Evolutionary conservation across 2,113 vertebrate species (phyloP).

Genomic region (Gasterosteus nipponicus): DNA sequence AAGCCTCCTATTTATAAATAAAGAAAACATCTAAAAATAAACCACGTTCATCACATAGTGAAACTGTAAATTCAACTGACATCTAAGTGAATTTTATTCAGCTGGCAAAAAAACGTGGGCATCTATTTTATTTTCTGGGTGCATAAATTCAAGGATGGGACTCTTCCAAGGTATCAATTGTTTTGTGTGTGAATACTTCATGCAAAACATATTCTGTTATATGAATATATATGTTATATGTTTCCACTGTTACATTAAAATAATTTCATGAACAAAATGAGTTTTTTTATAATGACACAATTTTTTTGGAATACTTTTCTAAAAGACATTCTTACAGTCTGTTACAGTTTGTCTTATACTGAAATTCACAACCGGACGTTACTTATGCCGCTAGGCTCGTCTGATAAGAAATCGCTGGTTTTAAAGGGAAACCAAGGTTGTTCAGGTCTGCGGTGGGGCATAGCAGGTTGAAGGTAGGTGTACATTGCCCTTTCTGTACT

Average conservation of each 20-base stretch:
- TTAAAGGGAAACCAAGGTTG: constrained; percentile 82
- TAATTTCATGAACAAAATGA: not conserved
- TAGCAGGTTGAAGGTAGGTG: constrained; percentile 69
- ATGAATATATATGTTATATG: not conserved
- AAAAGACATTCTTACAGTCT: not conserved
- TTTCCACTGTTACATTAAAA: not conserved
- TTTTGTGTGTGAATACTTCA: not conserved
- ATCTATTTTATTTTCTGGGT: not conserved
- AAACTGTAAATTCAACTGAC: not conserved
- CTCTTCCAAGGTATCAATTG: not conserved
- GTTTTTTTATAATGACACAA: not conserved
- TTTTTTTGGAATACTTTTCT: not conserved
- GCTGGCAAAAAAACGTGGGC: not conserved
- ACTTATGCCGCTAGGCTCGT: constrained; percentile 3
- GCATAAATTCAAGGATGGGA: not conserved
- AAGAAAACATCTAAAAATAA: not conserved
- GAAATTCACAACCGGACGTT: constrained; percentile 51
- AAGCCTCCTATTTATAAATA: not conserved
- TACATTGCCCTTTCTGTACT: not conserved
- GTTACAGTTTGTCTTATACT: constrained; percentile 44
- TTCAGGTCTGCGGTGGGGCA: constrained; percentile 63
- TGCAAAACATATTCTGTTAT: not conserved
- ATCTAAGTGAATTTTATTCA: not conserved
- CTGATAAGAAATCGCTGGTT: constrained; percentile 54
- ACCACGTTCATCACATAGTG: not conserved